Base-by-base conservation (phyloP, 2,797 vertebrate genomes). In the Lutjanus argentimaculatus region DNA sequence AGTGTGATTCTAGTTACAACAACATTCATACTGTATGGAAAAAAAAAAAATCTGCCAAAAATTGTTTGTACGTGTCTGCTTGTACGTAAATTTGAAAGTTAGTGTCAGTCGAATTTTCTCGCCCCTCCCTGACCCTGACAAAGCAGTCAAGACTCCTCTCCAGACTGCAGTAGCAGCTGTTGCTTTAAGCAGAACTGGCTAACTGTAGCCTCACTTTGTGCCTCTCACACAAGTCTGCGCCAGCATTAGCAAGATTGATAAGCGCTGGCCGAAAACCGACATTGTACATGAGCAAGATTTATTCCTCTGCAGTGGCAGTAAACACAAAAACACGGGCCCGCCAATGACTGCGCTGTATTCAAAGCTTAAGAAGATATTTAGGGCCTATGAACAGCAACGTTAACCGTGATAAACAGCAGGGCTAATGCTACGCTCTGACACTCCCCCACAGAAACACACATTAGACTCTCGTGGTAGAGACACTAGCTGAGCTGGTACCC, bases 241-340 rank as follows among this genome's bases (percentile, higher is more conserved):
- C 13, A 57, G 55, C 55, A 8, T 57, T 57, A 57, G 22, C 11
- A n/a, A 43, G 59, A 62, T 40, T 62, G 59, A 62, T 43, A 62
- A 16, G 36, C 10, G 17, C 17, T 9, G 59, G 40, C 5, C 2
- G 56, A 7, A 25, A 63, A 48, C 8, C 43, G 8, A 49, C 45
- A 15, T 49, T 17, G 63, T 30, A 49, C 63, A 46, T 16, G 62
- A 45, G 21, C 13, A 46, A 4, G 43, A 46, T 64, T 64, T 64
- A 46, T 64, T 64, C 62, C 62, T 12, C 43, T 64, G 62, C 62
- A 46, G 62, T 6, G 42, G 62, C 62, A 22, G 42, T 64, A 64
- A 64, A 64, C 42, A 22, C 43, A 11, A 17, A 17, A 14, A 15
- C 21, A 25, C 2, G 9, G 43, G 21, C 2, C 21, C 8, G 14